Evolutionary conservation across 2,797 vertebrate genomes (phyloP).

Genomic region (Lycodopsis pacificus): DNA sequence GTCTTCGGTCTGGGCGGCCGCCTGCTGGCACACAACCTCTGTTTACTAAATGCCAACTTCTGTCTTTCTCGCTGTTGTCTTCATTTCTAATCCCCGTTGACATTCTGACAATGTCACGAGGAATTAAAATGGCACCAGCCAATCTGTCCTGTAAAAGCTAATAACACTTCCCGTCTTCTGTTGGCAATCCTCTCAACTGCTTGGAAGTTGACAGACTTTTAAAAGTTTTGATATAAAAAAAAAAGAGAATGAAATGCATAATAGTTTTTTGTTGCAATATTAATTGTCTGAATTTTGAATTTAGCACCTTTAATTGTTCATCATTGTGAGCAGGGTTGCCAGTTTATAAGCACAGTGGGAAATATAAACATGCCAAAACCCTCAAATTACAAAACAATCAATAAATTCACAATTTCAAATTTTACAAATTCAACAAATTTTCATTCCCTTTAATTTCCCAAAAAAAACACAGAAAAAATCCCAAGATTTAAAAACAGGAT

Average conservation of each 20-base stretch:
- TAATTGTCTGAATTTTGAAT: not conserved
- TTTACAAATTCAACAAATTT: not conserved
- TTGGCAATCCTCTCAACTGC: not conserved
- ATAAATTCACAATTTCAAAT: too few species aligned
- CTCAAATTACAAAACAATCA: too few species aligned
- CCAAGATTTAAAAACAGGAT: not conserved
- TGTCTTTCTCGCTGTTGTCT: conserved; percentile 10
- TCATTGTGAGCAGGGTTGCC: too few species aligned
- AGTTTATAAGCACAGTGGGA: too few species aligned
- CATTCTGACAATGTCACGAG: conserved; percentile 22
- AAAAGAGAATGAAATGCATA: not conserved
- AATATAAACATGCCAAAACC: too few species aligned
- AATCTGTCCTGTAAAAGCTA: conserved; percentile 7
- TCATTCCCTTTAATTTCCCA: not conserved
- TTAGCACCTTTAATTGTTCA: not conserved
- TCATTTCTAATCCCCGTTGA: conserved; percentile 37
- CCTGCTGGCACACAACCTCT: conserved; percentile 22
- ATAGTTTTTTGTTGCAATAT: not conserved
- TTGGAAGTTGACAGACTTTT: not conserved
- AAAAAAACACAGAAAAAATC: not conserved
- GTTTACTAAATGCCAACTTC: conserved; percentile 11
- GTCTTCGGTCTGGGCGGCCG: not conserved
- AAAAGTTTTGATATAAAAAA: not conserved
- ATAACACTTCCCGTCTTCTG: not conserved
- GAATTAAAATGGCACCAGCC: conserved; percentile 16